Conservation (phyloP, 2,888 invertebrate genomes). For the Cosmia pyralina region DNA sequence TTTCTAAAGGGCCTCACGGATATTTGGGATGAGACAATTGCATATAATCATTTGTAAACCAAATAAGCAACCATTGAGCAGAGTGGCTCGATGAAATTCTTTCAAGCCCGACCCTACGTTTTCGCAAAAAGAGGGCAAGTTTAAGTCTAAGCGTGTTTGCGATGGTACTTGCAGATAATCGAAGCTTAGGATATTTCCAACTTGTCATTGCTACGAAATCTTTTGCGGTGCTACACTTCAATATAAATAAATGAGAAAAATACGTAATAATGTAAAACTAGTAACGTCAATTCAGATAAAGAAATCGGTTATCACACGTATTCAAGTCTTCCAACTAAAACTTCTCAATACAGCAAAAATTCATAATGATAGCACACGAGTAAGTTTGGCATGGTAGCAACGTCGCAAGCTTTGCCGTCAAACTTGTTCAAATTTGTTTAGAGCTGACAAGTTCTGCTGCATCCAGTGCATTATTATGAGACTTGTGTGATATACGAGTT, state of each 20-base stretch:
- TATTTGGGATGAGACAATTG: constrained; percentile 31
- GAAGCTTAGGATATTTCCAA: not conserved
- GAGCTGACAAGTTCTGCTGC: constrained; percentile 40
- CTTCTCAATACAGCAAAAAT: constrained; percentile 44
- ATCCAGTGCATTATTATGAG: constrained; percentile 48
- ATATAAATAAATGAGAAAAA: too few relatives aligned
- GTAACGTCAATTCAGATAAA: not conserved
- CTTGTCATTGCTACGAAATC: not conserved
- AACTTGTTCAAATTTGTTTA: constrained; percentile 60
- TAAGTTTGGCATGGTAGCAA: constrained; percentile 44
- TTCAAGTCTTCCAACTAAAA: constrained; percentile 14
- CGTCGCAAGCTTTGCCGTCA: constrained; percentile 37
- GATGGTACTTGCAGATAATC: not conserved
- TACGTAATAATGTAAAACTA: not conserved
- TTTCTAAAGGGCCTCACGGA: constrained; percentile 7
- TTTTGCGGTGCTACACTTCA: not conserved
- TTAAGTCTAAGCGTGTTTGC: constrained; percentile 14
- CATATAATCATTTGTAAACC: constrained; percentile 51
- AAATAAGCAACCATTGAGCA: constrained; percentile 44
- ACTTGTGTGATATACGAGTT: constrained; percentile 20
- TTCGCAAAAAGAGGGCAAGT: constrained; percentile 21
- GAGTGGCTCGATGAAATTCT: constrained; percentile 39
- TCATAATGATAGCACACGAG: constrained; percentile 39
- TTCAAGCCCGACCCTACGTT: constrained; percentile 30
- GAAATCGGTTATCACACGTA: not conserved